Base-by-base conservation (phyloP, 2,113 vertebrate genomes). In the Laticauda colubrina region DNA sequence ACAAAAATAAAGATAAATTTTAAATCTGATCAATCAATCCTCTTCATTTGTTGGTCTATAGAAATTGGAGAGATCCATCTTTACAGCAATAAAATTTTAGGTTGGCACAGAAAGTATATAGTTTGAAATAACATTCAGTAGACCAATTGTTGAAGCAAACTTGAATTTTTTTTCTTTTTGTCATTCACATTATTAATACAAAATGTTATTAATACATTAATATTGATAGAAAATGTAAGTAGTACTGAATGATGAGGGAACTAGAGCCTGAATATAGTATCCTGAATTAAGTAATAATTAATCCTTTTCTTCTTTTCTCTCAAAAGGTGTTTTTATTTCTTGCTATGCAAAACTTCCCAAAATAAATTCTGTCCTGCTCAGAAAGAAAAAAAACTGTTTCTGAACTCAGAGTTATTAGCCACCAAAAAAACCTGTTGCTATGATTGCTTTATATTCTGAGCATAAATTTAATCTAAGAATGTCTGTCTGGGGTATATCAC, bases 91-190 rank as follows among this genome's bases (percentile, higher is more conserved):
- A 26, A 4, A 15, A 10, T 51, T 88, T 86, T 81, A 89, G 9
- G 86, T 75, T 39, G 0, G 2, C 18, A 87, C 93, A 91, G 45
- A 91, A 20, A 1, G 4, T 53, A 4, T 29, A 86, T 39, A 3
- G 0, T 94, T 92, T 7, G 0, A 64, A 8, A 93, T 43, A 4
- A 2, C 2, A 3, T 0, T 39, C 1, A 18, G 85, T 57, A 90
- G 69, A 48, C 91, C 54, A 29, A 23, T 93, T 92, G 87, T 34
- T 94, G 88, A 92, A 94, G 91, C 61, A 89, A 93, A 90, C 57
- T 94, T 7, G 92, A 20, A 59, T 91, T 93, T 64, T 57, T 57
- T 54, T 90, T 11, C 1, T 26, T 53, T 15, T 0, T 24, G 20
- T 53, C 7, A 43, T 20, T 64, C 59, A 15, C 1, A 21, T 4